These are phyloP conservation scores for Sus cebifrons DNA, from an alignment of 2,797 vertebrate species.

Conservation along the genomic window DNA sequence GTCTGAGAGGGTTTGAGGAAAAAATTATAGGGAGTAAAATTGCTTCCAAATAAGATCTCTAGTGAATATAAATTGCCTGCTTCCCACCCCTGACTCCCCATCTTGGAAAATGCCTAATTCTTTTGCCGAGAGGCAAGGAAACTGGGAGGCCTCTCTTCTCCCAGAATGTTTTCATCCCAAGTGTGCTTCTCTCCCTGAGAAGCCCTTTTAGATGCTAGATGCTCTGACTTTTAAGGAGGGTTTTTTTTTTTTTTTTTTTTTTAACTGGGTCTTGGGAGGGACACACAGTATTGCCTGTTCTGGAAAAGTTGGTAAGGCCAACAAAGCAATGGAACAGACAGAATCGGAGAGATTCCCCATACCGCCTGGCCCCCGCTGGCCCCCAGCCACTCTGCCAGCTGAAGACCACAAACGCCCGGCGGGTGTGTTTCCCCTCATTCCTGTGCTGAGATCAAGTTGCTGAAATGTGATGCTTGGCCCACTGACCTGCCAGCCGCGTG, in stretches of 20 bases:
- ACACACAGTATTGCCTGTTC: not conserved
- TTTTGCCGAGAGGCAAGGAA: not conserved
- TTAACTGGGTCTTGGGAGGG: not conserved
- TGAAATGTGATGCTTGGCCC: conserved; percentile 56
- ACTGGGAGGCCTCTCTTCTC: conserved; percentile 1
- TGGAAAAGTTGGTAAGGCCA: not conserved
- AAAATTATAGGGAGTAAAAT: not conserved
- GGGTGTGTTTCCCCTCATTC: not conserved
- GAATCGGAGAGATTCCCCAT: not conserved
- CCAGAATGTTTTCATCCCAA: not conserved
- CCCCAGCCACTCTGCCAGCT: not conserved
- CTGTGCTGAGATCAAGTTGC: conserved; percentile 69
- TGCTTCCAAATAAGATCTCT: not conserved
- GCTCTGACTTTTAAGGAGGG: not conserved
- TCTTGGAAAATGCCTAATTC: not conserved
- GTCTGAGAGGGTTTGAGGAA: not conserved
- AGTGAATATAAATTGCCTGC: not conserved
- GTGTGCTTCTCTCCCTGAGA: not conserved
- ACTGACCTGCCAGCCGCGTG: not conserved
- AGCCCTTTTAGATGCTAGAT: not conserved
- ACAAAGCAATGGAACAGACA: not conserved
- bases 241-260: conserved; percentile 42
- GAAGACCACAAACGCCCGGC: not conserved
- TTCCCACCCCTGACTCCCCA: too few species aligned
- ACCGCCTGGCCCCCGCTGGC: fast-evolving